These are phyloP conservation scores for Zaprionus lineosus DNA, from an alignment of 2,888 invertebrate species.

Conservation along the genomic window DNA sequence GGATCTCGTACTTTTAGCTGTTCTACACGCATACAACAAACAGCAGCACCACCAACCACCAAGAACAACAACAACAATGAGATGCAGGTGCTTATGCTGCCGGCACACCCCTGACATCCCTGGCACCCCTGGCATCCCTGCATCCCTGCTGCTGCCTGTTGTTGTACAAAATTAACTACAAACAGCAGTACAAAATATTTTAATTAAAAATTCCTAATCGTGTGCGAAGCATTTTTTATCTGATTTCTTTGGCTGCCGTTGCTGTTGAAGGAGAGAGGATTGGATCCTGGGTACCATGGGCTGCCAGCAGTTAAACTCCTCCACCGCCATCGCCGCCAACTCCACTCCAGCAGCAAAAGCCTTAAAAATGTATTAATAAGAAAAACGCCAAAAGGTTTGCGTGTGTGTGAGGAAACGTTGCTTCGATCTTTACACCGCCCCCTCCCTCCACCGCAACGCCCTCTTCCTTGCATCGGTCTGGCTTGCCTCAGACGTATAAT, in stretches of 20 bases:
- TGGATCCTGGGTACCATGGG: conserved; percentile 19
- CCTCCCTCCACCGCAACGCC: too few relatives aligned
- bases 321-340: conserved; percentile 22
- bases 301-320: conserved; percentile 29
- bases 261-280: background rate
- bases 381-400: conserved; percentile 73
- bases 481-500: conserved; percentile 73
- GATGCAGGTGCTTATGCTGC: conserved; percentile 68
- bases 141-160: conserved; percentile 44
- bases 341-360: conserved; percentile 31
- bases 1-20: conserved; percentile 77
- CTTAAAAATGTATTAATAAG: conserved; percentile 81
- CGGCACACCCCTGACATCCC: conserved; percentile 25
- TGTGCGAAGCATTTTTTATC: conserved; percentile 83
- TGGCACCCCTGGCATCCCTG: too few relatives aligned
- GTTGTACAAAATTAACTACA: conserved; percentile 77
- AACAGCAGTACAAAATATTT: conserved; percentile 83
- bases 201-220: conserved; percentile 84
- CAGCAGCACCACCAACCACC: conserved; percentile 47
- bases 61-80: conserved; percentile 35
- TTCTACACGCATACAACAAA: conserved; percentile 78
- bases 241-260: conserved; percentile 74
- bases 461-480: conserved; percentile 31
- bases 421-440: conserved; percentile 15
- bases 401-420: conserved; percentile 58